Evolutionary conservation across 1,140 invertebrate genomes (phyloP), one percentile per base, ranked within the genome.

Genomic region (Drosophila obscura): DNA sequence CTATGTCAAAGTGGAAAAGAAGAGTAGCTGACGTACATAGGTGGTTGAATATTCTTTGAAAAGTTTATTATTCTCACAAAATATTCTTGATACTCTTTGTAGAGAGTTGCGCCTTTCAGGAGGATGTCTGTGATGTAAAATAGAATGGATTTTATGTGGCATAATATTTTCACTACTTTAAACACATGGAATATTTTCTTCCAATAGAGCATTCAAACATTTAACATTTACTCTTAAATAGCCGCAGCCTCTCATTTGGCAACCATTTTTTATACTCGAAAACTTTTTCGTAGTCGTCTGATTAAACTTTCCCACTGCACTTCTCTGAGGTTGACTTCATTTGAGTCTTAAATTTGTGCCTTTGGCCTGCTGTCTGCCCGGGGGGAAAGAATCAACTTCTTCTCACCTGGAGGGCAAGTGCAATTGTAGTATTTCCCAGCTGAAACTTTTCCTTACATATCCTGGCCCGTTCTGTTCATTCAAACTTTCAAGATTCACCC

Each of bases 291-390:
- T 65, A 78, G 53, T 22, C 50, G 57, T 8, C 63, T 79, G 80
- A 82, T 83, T 83, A 75, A 82, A 82, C 80, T 79, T 83, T 55
- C 9, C 50, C 35, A 48, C 56, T 75, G 58, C 77, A 81, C 65
- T 77, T 73, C 63, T 59, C 43, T 82, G 79, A 49, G 55, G 62
- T 83, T 69, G 77, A 79, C 79, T 83, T 79, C 48, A 74, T 71
- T 69, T 65, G 35, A 57, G 64, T 35, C 44, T 62, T 66, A 62
- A 78, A 83, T 79, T 74, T 77, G 58, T 60, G 69, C 45, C 52
- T 57, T 35, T 61, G 63, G 53, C 52, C 55, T 22, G 19, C 49
- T 46, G 15, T 28, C 46, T 24, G 8, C 49, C 43, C 49, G 22
- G 22, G 22, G 28, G 11, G 13, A 24, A 5, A 11, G 16, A 24